Evolutionary conservation across 2,797 vertebrate genomes (phyloP), one percentile per base, ranked within the genome.

Genomic region (Myotis pilosus): DNA sequence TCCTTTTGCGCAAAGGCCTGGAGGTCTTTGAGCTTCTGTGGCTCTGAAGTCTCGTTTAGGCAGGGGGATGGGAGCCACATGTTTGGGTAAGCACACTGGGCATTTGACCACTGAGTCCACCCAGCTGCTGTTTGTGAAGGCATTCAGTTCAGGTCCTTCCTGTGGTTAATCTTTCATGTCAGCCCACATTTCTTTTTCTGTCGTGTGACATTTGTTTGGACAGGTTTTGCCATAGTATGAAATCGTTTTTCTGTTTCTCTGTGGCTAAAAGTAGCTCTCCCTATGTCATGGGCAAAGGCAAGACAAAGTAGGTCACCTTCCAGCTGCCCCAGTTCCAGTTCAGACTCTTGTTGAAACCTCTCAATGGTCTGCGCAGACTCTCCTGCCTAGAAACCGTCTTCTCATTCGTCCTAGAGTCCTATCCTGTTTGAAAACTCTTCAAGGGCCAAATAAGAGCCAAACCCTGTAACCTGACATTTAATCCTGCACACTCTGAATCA

Each of bases 211-310:
- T 38, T 36, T 82, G 30, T n/a, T 44, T 66, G 28, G 38, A 78
- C 12, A 66, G 55, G 33, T 75, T 71, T 51, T 74, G 71, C 44
- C 25, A 17, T 9, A 19, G 89, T 3, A 13, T 3, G 36, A 78
- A 79, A 49, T 49, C 1, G 4, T 33, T 51, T 53, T 83, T 25
- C 44, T 12, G 12, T n/a, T 89, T 85, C 49, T 81, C 20, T 89
- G 44, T 62, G 62, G 30, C n/a, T 55, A 30, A 85, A 95, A 74
- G 80, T 38, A 93, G 79, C 44, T 49, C 44, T 95, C 28, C n/a
- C 28, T 44, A 2, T 1, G 38, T 82, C 44, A 71, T 0, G 2
- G 25, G 75, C 51, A 87, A 82, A 88, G 62, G 80, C 36, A 57
- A 66, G 82, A 79, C 41, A 30, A 91, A 69, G 47, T 3, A 15